A percentile compares a stretch with the other conserved stretches of the same genome.
Evolutionary conservation across 2,797 vertebrate species (phyloP).

Genomic region (Pitangus sulphuratus): DNA sequence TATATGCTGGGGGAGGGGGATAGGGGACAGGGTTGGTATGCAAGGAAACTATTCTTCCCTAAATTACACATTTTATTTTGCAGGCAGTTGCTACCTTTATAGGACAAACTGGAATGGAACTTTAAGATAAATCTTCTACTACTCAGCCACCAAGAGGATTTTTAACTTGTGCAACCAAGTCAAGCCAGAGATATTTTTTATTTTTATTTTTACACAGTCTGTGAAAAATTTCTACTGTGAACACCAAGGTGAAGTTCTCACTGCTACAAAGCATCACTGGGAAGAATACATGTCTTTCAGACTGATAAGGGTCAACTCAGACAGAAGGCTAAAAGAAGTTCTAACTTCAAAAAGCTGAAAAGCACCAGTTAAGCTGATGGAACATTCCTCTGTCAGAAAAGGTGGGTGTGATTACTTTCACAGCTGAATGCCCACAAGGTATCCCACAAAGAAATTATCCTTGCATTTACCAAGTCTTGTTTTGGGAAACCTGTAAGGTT

Average conservation of each 20-base stretch:
- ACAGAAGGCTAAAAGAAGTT: neutral
- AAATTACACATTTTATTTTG: neutral
- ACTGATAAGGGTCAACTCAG: neutral
- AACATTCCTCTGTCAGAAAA: neutral
- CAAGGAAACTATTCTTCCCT: neutral
- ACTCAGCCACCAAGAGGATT: neutral
- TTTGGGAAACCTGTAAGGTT: neutral
- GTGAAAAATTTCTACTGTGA: neutral
- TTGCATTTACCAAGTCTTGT: neutral
- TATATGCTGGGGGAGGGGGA: accelerated
- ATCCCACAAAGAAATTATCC: neutral
- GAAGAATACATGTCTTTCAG: neutral
- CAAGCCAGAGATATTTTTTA: neutral
- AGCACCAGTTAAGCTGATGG: neutral
- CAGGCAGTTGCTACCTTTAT: neutral
- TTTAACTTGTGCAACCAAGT: neutral
- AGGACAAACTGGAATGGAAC: neutral
- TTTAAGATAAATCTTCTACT: neutral
- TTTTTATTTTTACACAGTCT: neutral
- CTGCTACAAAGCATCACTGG: neutral
- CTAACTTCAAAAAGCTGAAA: neutral
- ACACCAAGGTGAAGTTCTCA: neutral
- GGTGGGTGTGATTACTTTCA: neutral
- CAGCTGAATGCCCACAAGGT: neutral
- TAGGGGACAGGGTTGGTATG: neutral